phyloP scores from a whole-genome alignment of 64 coral and sea anemone genomes.

The Dendronephthya gigantea region DNA sequence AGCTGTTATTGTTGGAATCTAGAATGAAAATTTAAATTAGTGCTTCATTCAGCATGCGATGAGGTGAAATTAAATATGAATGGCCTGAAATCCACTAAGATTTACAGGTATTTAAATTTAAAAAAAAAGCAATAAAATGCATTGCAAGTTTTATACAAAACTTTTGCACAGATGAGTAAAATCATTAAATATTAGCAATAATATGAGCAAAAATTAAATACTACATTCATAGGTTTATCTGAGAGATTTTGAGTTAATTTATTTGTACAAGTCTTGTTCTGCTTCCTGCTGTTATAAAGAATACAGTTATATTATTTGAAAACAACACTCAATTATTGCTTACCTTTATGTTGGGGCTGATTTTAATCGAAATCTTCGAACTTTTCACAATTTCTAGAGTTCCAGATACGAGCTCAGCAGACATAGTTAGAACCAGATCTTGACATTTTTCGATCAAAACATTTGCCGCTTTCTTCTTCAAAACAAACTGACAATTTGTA shows the following conservation, averaged over 20 bases:
- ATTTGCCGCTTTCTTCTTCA: slow-evolving; percentile 11
- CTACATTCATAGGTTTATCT: too few relatives aligned
- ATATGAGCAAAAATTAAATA: too few relatives aligned
- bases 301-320: neutral
- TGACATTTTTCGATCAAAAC: slow-evolving; percentile 15
- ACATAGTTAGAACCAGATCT: neutral
- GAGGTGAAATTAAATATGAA: too few relatives aligned
- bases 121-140: too few relatives aligned
- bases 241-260: too few relatives aligned
- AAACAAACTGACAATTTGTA: neutral
- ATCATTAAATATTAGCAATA: too few relatives aligned
- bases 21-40: neutral
- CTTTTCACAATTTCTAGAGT: neutral
- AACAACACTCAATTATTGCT: neutral
- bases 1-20: slow-evolving; percentile 10
- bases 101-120: too few relatives aligned
- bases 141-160: too few relatives aligned
- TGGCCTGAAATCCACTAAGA: too few relatives aligned
- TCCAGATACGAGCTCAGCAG: neutral
- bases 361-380: neutral
- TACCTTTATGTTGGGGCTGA: neutral
- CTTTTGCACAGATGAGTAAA: too few relatives aligned
- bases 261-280: too few relatives aligned
- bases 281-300: neutral
- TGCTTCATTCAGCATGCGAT: neutral